phyloP scores from a whole-genome alignment of 2,797 vertebrate genomes.

The Microchirus variegatus region DNA sequence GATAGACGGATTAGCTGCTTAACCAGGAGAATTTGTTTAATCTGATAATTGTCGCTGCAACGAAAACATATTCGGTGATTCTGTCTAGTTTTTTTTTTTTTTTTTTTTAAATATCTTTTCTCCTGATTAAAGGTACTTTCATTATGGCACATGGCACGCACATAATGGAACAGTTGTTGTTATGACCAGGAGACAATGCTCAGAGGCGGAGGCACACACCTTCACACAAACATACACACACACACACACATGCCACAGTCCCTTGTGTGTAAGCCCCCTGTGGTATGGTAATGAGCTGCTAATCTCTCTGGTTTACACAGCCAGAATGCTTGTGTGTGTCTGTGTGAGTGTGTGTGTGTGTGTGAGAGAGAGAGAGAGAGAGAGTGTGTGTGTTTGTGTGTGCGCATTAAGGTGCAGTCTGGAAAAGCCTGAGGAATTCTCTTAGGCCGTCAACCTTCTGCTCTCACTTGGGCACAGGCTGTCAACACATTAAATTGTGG shows the following conservation, averaged over 20 bases:
- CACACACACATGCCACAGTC: slow-evolving; percentile 44
- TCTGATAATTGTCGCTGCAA: slow-evolving; percentile 70
- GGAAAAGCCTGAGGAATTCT: slow-evolving; percentile 79
- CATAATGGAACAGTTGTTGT: slow-evolving; percentile 77
- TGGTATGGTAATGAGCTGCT: slow-evolving; percentile 81
- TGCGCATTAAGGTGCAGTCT: slow-evolving; percentile 66
- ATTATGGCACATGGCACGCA: slow-evolving; percentile 53
- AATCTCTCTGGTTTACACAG: slow-evolving; percentile 80
- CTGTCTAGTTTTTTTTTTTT: slow-evolving; percentile 57
- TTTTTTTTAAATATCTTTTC: too few species aligned
- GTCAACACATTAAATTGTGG: slow-evolving; percentile 76
- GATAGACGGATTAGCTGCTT: slow-evolving; percentile 72
- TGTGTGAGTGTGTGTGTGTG: slow-evolving; percentile 12
- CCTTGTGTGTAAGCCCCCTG: slow-evolving; percentile 70
- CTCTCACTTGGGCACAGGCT: slow-evolving; percentile 77
- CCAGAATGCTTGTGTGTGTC: slow-evolving; percentile 58
- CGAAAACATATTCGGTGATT: slow-evolving; percentile 74
- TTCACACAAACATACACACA: slow-evolving; percentile 33
- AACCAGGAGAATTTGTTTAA: slow-evolving; percentile 73
- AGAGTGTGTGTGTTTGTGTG: slow-evolving; percentile 11
- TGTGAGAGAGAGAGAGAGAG: not conserved
- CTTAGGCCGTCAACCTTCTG: slow-evolving; percentile 78
- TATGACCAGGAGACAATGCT: slow-evolving; percentile 77
- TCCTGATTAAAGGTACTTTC: slow-evolving; percentile 73
- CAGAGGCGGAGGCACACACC: slow-evolving; percentile 40